Base-by-base conservation (phyloP, 2,113 vertebrate species). In the Mola mola region DNA sequence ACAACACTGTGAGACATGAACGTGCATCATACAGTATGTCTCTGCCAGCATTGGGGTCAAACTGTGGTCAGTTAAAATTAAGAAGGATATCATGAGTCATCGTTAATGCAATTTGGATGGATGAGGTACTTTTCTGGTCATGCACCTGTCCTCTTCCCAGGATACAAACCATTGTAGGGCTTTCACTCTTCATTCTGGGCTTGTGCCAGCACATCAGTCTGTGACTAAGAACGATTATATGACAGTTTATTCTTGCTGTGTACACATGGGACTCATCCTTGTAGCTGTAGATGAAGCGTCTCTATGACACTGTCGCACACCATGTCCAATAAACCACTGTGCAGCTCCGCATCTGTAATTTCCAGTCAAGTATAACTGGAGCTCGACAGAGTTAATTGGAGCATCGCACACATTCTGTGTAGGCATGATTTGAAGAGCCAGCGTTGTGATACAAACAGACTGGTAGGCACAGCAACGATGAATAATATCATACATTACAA, bases 401-500 rank as follows among this genome's bases (percentile, higher is more conserved):
- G 74, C 65, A 8, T 79, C 50, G 20, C 53, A 13, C 34, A 12
- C 44, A 64, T 55, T 65, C 55, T 72, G 51, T 66, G 59, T 4
- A 47, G 28, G 59, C 42, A 31, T 29, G 49, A 50, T 66, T 61
- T 83, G 51, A 69, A 59, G 59, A 72, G 71, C 12, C 53, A 70
- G 13, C 34, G 26, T 7, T 51, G 47, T 78, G 74, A 84, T 78
- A 33, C 37, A 72, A 76, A 76, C 33, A 51, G 77, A 83, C 62
- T 46, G 28, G 53, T 63, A 50, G 59, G 73, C 60, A 49, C n/a
- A 29, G 62, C 16, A 75, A 44, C 33, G 15, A 26, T 47, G 49
- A 69, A 65, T 50, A 84, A 70, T 58, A 67, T 64, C 21, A 37
- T 22, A 58, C 64, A 40, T 50, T 46, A 69, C 72, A 68, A 46